Base-by-base conservation (phyloP, 2,113 vertebrate species). In the Boleophthalmus pectinirostris region DNA sequence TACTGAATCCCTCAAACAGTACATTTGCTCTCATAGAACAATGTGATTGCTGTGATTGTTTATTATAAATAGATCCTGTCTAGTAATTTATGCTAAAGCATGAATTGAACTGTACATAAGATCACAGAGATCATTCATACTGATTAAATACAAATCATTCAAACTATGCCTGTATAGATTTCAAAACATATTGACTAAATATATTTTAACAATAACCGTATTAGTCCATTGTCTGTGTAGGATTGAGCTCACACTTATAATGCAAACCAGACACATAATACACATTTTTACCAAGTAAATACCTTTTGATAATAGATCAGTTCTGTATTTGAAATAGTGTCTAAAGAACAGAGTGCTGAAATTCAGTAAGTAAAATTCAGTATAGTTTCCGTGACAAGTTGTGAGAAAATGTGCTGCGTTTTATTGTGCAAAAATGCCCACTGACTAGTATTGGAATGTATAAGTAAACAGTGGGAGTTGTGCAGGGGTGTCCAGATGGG, bases 401-500 rank as follows among this genome's bases (percentile, higher is more conserved):
- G 56, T 58, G 53, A 24, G 56, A 58, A 58, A 23, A 11, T 58
- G 21, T 24, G 24, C 54, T 23, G 54, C 24, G 20, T 61, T 61
- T 61, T 61, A 29, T 61, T 29, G 25, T 18, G 79, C 68, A 69
- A 70, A 85, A 56, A 72, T 72, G 77, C 70, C 66, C 47, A 73
- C 38, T 45, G 67, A 84, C 66, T 83, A 79, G 75, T 77, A 45
- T 73, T 82, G 79, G 86, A 90, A 90, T 88, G 87, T 81, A 83
- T 82, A 82, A 83, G 83, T 88, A 87, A 91, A 91, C 82, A 84
- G 84, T 74, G 78, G 65, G 77, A 82, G 83, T 70, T 69, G 75
- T 56, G 72, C 76, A 64, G 64, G 83, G 83, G 85, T 24, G 56
- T 87, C 92, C 91, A 94, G 92, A 92, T 93, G 93, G 90, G 78